Evolutionary conservation across 2,113 vertebrate genomes (phyloP).

Genomic region (Scytalopus superciliaris): DNA sequence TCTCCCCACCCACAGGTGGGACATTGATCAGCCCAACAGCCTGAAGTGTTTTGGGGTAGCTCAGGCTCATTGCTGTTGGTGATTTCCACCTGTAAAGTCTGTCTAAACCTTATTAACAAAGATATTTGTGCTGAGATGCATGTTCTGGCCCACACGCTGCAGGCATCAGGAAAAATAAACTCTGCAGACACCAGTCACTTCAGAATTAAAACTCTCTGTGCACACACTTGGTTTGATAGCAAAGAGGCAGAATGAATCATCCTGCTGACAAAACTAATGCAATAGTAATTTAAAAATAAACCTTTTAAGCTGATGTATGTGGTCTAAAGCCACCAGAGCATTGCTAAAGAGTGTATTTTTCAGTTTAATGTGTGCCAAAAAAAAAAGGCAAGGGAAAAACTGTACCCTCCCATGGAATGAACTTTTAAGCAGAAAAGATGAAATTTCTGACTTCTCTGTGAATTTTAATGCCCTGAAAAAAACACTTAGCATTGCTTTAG

Average conservation of each 20-base stretch:
- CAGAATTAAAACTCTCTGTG: background rate
- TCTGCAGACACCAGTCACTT: background rate
- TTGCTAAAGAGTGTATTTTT: background rate
- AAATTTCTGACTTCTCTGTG: background rate
- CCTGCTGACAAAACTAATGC: background rate
- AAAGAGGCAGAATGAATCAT: background rate
- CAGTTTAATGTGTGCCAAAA: background rate
- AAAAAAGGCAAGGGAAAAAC: rapidly evolving
- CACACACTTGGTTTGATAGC: background rate
- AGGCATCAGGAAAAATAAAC: background rate
- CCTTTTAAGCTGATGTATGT: background rate
- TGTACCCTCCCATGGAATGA: background rate
- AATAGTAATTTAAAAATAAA: background rate
- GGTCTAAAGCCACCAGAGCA: background rate
- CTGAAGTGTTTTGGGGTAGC: background rate
- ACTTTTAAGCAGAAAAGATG: background rate
- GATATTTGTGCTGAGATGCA: background rate
- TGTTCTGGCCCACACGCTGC: background rate
- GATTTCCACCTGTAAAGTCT: background rate
- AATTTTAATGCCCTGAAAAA: background rate
- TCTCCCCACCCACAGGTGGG: background rate
- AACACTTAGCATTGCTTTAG: background rate
- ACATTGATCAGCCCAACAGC: background rate
- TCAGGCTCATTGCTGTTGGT: background rate
- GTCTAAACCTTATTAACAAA: background rate